phyloP scores from a whole-genome alignment of 2,113 vertebrate species.

The Ophiodon elongatus region DNA sequence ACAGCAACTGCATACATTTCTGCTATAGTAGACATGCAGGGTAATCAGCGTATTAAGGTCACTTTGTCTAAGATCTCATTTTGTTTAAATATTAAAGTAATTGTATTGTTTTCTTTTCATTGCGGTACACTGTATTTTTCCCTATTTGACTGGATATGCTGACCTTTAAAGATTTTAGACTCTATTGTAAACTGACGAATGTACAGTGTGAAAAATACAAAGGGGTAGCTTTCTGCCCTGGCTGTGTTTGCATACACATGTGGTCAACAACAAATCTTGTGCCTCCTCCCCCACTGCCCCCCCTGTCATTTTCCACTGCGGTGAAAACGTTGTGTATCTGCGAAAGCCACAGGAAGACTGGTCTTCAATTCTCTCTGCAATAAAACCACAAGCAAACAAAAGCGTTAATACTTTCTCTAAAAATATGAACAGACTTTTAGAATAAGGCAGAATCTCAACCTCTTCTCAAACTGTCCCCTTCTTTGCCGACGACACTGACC shows the following conservation, averaged over 20 bases:
- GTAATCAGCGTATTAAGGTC: not conserved
- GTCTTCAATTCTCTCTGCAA: not conserved
- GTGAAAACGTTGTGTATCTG: not conserved
- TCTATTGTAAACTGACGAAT: too few species aligned
- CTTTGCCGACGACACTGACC: not conserved
- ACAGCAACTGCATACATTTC: not conserved
- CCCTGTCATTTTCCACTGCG: slow-evolving; percentile 7
- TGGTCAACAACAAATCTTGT: not conserved
- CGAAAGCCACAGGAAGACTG: slow-evolving; percentile 1
- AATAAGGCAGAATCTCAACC: not conserved
- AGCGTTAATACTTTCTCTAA: not conserved
- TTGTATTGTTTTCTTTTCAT: not conserved
- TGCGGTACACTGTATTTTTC: not conserved
- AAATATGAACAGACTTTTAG: not conserved
- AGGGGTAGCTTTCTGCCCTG: not conserved
- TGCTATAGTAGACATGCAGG: not conserved
- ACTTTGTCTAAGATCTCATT: not conserved
- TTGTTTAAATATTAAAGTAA: not conserved
- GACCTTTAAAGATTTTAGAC: not conserved
- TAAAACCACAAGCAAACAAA: not conserved
- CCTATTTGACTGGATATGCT: not conserved
- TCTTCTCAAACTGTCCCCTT: not conserved
- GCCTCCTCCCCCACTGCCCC: not conserved
- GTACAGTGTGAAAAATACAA: not conserved
- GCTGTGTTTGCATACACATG: not conserved